Conservation (phyloP, 2,797 vertebrate genomes). For the Sorex maritimensis region DNA sequence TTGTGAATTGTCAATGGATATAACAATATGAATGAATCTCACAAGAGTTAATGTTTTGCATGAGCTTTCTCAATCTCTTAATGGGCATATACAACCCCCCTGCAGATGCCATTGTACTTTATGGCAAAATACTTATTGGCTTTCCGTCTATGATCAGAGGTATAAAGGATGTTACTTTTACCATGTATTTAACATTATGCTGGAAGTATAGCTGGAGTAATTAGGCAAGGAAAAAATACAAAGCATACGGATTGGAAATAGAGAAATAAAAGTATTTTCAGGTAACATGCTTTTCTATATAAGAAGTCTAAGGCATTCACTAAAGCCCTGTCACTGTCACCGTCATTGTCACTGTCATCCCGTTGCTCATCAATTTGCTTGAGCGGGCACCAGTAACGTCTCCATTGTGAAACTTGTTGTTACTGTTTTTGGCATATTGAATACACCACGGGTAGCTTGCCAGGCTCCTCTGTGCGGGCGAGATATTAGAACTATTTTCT, state of each 20-base stretch:
- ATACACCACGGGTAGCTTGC: no score
- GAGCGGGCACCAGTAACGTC: no score
- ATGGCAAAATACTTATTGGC: no score
- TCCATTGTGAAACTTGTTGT: no score
- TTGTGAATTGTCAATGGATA: background rate
- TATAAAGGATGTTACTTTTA: background rate
- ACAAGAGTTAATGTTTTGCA: background rate
- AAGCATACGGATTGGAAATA: background rate
- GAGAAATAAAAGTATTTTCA: conserved; percentile 1
- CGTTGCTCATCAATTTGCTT: no score
- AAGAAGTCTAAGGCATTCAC: conserved; percentile 6
- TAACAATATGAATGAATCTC: conserved; percentile 11
- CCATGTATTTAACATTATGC: background rate
- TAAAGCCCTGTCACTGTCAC: background rate
- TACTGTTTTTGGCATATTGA: no score
- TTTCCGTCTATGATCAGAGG: background rate
- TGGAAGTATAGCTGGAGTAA: background rate
- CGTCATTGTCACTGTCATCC: no score
- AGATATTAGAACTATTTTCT: conserved; percentile 13
- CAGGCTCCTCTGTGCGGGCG: no score
- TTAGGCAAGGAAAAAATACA: background rate
- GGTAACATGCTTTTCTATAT: background rate
- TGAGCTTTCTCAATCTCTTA: background rate
- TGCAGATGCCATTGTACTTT: background rate
- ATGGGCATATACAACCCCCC: background rate